A percentile compares a stretch with the other conserved stretches of the same genome.
Conservation (phyloP, 2,888 invertebrate species). For the Prosopocoilus inquinatus region DNA sequence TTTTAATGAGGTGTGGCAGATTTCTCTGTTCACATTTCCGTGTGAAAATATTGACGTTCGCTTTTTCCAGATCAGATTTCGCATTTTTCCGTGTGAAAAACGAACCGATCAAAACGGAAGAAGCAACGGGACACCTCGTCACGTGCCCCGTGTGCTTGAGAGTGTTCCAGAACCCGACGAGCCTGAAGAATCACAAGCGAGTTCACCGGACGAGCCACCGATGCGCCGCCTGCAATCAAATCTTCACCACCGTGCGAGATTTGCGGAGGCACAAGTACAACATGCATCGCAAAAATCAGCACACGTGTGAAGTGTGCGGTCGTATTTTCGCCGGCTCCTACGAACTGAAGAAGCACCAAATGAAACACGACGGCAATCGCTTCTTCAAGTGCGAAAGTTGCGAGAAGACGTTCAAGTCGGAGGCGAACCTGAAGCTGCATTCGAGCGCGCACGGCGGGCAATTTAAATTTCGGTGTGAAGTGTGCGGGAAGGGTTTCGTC, state of each 20-base stretch:
- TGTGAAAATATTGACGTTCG: too few relatives aligned
- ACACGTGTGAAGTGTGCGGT: constrained; percentile 21
- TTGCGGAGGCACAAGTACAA: constrained; percentile 4
- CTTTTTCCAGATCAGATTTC: too few relatives aligned
- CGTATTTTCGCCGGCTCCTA: constrained; percentile 34
- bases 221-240: background rate
- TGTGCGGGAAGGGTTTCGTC: constrained; percentile 10
- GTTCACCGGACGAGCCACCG: constrained; percentile 5
- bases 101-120: too few relatives aligned
- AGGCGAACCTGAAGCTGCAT: background rate
- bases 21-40: too few relatives aligned
- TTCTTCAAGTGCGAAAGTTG: constrained; percentile 38
- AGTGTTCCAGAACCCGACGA: too few relatives aligned
- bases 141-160: too few relatives aligned
- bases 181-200: background rate
- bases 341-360: constrained; percentile 15
- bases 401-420: constrained; percentile 41
- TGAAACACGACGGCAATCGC: constrained; percentile 7
- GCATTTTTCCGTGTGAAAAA: too few relatives aligned
- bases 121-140: too few relatives aligned
- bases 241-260: constrained; percentile 12
- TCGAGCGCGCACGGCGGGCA: constrained; percentile 40
- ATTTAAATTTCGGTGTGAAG: constrained; percentile 38
- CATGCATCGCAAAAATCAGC: background rate
- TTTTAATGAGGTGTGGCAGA: too few relatives aligned